phyloP scores from a whole-genome alignment of 2,113 vertebrate species.

The Oceanodroma tethys region DNA sequence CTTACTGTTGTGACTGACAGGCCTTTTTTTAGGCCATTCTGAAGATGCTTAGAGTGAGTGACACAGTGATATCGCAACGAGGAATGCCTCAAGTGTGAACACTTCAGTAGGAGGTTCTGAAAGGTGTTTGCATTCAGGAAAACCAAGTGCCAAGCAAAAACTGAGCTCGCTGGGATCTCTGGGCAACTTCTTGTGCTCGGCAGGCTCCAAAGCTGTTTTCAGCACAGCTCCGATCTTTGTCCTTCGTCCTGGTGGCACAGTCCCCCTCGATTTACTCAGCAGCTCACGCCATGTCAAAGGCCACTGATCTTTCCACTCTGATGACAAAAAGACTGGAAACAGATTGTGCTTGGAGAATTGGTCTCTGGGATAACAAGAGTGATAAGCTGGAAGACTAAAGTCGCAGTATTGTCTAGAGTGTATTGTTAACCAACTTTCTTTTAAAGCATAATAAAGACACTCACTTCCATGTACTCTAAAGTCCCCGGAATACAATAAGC shows the following conservation, averaged over 20 bases:
- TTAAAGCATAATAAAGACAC: background rate
- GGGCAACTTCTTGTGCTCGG: background rate
- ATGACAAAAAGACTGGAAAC: constrained; percentile 61
- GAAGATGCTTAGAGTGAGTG: constrained; percentile 38
- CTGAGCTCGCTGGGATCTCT: background rate
- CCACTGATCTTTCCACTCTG: constrained; percentile 67
- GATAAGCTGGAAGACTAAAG: constrained; percentile 32
- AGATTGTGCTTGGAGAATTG: constrained; percentile 53
- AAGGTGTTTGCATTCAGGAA: constrained; percentile 7
- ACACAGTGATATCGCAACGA: background rate
- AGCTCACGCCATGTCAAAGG: constrained; percentile 62
- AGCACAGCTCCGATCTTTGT: background rate
- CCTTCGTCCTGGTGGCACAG: background rate
- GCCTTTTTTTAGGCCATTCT: constrained; percentile 50
- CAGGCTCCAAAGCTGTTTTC: constrained; percentile 13
- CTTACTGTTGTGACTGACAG: background rate
- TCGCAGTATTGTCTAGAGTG: background rate
- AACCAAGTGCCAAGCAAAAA: constrained; percentile 38
- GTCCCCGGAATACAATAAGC: background rate
- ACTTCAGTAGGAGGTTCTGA: constrained; percentile 13
- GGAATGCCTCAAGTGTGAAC: background rate
- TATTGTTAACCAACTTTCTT: constrained; percentile 20
- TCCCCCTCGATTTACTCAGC: background rate
- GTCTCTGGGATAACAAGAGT: constrained; percentile 20
- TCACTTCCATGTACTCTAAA: background rate